Evolutionary conservation across 2,797 vertebrate species (phyloP), one percentile per base, ranked within the genome.

Genomic region (Hydrocynus forskahlii): DNA sequence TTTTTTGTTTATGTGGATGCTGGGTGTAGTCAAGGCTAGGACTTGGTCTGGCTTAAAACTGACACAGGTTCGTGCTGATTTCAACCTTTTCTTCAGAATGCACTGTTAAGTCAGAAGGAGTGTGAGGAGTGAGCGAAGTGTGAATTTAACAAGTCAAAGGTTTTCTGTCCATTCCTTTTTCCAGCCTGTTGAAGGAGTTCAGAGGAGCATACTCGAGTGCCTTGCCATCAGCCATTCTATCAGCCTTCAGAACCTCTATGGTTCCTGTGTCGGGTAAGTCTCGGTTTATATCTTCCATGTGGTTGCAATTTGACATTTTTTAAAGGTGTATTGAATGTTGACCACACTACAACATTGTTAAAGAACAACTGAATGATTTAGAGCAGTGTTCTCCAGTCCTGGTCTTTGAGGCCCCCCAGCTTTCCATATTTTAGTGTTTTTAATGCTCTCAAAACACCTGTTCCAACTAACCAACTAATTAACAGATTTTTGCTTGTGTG

Each of bases 211-310:
- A 45, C 88, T 97, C 0, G 97, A 98, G 88, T 99, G 97, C 85
- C 92, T 99, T 84, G 94, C 95, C 86, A 96, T 98, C 90, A 95
- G 96, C 79, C 92, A 97, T 83, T 95, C 95, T 40, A 64, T 96
- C 79, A 94, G 95, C 86, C 94, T 94, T 80, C 93, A 96, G 84
- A 94, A 88, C 79, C 95, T 98, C 57, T 96, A 96, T 84, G 81
- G 84, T 86, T 91, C 93, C 78, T 98, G 97, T 88, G 94, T 95
- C 91, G 96, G 94, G 97, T 98, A 92, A 96, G 96, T 83, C 68
- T 17, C 67, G 14, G n/a, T 35, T 35, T 29, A 52, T 52, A 13
- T 52, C 43, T 3, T 45, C 8, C 43, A 14, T 52, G 48, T 52
- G 48, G 48, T 13, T 10, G 13, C 48, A 52, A 13, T 52, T 52